Percentiles rank a stretch among this genome's conserved stretches.
Evolutionary conservation across 2,113 vertebrate species (phyloP).

Genomic region (Neolamprologus falcicula): DNA sequence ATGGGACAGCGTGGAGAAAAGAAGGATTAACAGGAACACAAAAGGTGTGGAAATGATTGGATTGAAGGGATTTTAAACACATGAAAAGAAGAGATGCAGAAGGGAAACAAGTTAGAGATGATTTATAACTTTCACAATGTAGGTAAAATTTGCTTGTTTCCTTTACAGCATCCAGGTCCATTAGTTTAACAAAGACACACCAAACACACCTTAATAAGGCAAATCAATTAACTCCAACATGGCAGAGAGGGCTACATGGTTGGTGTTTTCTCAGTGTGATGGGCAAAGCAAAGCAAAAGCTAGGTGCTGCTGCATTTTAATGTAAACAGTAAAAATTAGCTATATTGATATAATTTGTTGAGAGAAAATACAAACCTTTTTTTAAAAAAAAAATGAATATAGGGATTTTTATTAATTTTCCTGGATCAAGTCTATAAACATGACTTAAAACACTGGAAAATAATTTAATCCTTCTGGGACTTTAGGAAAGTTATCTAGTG

Average conservation of each 20-base stretch:
- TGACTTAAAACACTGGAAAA: neutral
- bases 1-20: neutral
- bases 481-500: neutral
- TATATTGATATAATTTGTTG: neutral
- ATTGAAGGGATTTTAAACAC: neutral
- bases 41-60: neutral
- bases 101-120: neutral
- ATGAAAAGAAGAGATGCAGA: neutral
- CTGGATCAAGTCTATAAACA: neutral
- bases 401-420: neutral
- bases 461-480: neutral
- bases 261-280: conserved; percentile 30
- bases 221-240: conserved; percentile 33
- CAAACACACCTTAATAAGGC: conserved; percentile 32
- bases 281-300: conserved; percentile 60
- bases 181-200: conserved; percentile 15
- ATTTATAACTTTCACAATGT: neutral
- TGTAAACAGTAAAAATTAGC: neutral
- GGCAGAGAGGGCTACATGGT: conserved; percentile 41
- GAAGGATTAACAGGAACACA: neutral
- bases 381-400: fast-evolving
- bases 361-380: neutral
- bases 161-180: neutral
- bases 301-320: neutral
- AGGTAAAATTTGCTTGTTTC: neutral